Conservation (phyloP, 2,113 vertebrate genomes). For the Ahaetulla prasina region DNA sequence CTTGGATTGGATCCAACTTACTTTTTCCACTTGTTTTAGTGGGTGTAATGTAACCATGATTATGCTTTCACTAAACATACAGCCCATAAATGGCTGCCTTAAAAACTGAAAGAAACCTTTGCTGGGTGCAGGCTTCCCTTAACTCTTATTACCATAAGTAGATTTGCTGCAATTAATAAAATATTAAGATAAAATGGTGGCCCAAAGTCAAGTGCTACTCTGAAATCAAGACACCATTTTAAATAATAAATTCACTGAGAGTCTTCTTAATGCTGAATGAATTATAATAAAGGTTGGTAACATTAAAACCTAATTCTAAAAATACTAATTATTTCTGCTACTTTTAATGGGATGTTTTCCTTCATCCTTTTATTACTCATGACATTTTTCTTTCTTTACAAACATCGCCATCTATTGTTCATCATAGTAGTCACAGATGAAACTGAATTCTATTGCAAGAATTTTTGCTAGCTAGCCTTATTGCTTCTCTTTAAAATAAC, state of each 20-base stretch:
- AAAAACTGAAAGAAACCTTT: not conserved
- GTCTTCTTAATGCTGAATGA: not conserved
- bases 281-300: not conserved
- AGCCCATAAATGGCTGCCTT: not conserved
- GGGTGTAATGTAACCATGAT: not conserved
- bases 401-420: conserved; percentile 15
- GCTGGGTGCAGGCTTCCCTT: not conserved
- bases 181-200: not conserved
- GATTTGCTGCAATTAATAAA: not conserved
- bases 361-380: not conserved
- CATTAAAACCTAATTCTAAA: not conserved
- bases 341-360: not conserved
- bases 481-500: conserved; percentile 13
- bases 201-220: not conserved
- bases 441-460: not conserved
- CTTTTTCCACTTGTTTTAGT: not conserved
- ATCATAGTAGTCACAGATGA: not conserved
- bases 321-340: not conserved
- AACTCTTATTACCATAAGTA: not conserved
- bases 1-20: not conserved
- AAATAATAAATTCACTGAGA: not conserved
- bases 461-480: not conserved
- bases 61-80: not conserved
- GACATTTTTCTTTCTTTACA: not conserved
- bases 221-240: not conserved